These are phyloP conservation scores for Ceyx cyanopectus DNA, from an alignment of 2,113 vertebrate species.

Conservation along the genomic window DNA sequence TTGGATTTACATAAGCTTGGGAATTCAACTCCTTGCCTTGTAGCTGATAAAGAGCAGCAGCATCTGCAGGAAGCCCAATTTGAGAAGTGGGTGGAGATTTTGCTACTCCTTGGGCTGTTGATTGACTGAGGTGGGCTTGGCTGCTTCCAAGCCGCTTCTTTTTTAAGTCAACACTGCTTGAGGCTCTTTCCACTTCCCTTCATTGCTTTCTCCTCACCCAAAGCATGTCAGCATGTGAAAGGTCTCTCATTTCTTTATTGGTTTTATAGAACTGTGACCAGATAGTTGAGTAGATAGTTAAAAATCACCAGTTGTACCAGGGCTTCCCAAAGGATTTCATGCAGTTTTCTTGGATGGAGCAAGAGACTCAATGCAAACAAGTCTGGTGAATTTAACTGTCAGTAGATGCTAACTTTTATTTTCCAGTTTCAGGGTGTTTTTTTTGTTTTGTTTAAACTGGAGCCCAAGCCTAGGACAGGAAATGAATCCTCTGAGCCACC, in stretches of 20 bases:
- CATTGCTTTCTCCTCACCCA: neutral
- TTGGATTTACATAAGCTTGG: conserved; percentile 50
- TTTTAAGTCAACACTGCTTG: neutral
- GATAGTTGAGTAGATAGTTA: neutral
- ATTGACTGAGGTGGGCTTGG: neutral
- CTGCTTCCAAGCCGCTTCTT: neutral
- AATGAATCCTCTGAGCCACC: conserved; percentile 73
- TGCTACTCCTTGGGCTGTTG: neutral
- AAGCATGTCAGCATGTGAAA: neutral
- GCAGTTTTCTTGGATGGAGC: neutral
- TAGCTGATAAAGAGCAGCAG: conserved; percentile 1
- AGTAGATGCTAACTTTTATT: conserved; percentile 46
- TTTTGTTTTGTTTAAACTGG: conserved; percentile 47
- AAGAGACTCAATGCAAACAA: conserved; percentile 9
- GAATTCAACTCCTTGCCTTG: conserved; percentile 36
- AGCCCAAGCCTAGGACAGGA: conserved; percentile 70
- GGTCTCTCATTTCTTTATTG: neutral
- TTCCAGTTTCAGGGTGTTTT: neutral
- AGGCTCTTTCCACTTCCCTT: neutral
- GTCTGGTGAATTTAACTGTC: conserved; percentile 38
- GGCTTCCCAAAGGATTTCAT: neutral
- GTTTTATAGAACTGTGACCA: neutral
- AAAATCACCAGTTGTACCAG: neutral
- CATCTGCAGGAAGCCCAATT: neutral
- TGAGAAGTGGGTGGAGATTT: neutral